Percentiles rank a stretch among this genome's conserved stretches.
phyloP scores from a whole-genome alignment of 2,113 vertebrate species.

The sheep (Ovis aries) region ARS-UI_Ramb_v3.0 NC_056054.1:52732501-52733000 shows the following conservation, averaged over 20 bases:
- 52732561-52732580: not conserved
- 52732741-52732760: not conserved
- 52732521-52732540: not conserved
- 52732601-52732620: not conserved
- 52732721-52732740: not conserved
- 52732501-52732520: not conserved
- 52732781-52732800: not conserved
- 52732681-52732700: not conserved
- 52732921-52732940: not conserved
- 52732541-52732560: not conserved
- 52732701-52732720: not conserved
- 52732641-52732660: not conserved
- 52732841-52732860: fast-evolving
- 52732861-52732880: not conserved
- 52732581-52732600: not conserved
- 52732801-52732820: not conserved
- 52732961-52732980: not conserved
- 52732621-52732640: not conserved
- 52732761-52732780: not conserved
- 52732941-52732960: not conserved
- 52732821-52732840: not conserved
- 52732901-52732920: not conserved
- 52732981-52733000: not conserved
- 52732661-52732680: not conserved
- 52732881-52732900: not conserved